Conservation (phyloP, 2,888 invertebrate species). For the Scaptomyza parva region DNA sequence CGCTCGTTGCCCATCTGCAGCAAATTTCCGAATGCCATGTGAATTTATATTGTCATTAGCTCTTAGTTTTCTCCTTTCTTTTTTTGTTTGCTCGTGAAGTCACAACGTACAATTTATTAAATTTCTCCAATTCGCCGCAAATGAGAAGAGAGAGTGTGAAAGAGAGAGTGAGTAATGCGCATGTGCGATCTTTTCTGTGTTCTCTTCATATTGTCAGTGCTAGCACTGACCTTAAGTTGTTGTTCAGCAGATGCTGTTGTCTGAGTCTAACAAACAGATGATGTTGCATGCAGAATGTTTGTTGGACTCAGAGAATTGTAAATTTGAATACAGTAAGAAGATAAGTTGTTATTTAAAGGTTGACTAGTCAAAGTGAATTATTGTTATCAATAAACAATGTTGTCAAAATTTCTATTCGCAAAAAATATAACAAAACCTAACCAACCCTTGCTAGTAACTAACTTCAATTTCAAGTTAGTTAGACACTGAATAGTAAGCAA, state of each 20-base stretch:
- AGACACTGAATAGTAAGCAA: background rate
- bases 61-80: constrained; percentile 30
- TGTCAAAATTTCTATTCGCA: no score
- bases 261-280: constrained; percentile 25
- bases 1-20: constrained; percentile 61
- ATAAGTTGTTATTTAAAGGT: no score
- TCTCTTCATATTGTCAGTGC: background rate
- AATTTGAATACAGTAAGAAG: no score
- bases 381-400: background rate
- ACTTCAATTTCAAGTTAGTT: constrained; percentile 1
- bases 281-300: background rate
- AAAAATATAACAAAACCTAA: background rate
- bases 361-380: no score
- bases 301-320: no score
- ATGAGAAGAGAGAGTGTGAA: constrained; percentile 7
- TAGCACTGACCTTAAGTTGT: constrained; percentile 64
- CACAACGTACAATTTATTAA: constrained; percentile 65
- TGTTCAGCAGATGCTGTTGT: constrained; percentile 45
- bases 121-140: constrained; percentile 63
- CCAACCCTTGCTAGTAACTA: background rate
- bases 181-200: constrained; percentile 48
- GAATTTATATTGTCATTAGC: constrained; percentile 78
- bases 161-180: constrained; percentile 18
- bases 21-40: constrained; percentile 48
- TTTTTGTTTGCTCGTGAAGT: constrained; percentile 54